These are phyloP conservation scores for Drosophila mettleri DNA, from an alignment of 2,888 invertebrate genomes.

Conservation along the genomic window DNA sequence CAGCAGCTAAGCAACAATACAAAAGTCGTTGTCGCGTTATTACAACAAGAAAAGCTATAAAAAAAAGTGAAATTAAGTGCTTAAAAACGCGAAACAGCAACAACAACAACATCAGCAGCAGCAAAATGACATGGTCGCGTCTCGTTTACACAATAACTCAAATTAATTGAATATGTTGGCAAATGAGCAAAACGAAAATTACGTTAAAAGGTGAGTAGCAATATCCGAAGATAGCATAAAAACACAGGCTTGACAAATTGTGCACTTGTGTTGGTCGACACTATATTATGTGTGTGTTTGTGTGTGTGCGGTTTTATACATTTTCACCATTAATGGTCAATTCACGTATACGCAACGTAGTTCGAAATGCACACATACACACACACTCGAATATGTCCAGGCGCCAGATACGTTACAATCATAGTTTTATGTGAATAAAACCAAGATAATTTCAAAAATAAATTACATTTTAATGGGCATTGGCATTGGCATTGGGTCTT, in stretches of 20 bases:
- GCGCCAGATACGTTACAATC: background rate
- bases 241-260: slow-evolving; percentile 20
- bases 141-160: slow-evolving; percentile 79
- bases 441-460: slow-evolving; percentile 1
- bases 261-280: slow-evolving; percentile 8
- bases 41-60: slow-evolving; percentile 64
- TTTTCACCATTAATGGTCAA: slow-evolving; percentile 2
- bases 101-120: slow-evolving; percentile 38
- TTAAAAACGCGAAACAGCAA: slow-evolving; percentile 58
- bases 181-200: slow-evolving; percentile 71
- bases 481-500: background rate
- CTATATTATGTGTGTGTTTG: background rate
- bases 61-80: slow-evolving; percentile 79
- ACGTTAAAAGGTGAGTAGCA: slow-evolving; percentile 71
- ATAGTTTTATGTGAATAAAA: background rate
- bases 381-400: background rate
- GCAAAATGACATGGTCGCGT: slow-evolving; percentile 72
- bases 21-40: slow-evolving; percentile 71
- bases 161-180: slow-evolving; percentile 79
- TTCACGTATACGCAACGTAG: slow-evolving; percentile 2
- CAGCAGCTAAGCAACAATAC: slow-evolving; percentile 48
- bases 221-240: slow-evolving; percentile 14
- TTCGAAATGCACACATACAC: background rate
- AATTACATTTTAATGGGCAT: background rate
- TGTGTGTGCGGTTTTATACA: slow-evolving; percentile 13